Percentiles rank a stretch among this genome's conserved stretches.
Evolutionary conservation across 2,797 vertebrate genomes (phyloP).

Genomic region (Enteromius mattozi): DNA sequence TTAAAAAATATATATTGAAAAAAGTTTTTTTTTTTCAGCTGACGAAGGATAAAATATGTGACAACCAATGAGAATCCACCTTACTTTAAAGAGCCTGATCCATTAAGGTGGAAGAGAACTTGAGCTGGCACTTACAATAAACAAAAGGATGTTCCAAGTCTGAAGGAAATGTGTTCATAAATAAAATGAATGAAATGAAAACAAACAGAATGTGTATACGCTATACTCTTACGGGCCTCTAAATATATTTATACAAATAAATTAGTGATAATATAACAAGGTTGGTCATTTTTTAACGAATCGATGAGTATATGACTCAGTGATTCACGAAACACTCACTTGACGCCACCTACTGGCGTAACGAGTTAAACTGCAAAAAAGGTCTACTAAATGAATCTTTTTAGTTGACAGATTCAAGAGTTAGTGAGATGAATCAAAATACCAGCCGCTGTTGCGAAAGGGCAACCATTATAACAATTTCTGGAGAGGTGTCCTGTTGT

Average conservation of each 20-base stretch:
- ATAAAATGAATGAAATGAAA: neutral
- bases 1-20: neutral
- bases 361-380: neutral
- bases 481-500: slow-evolving; percentile 45
- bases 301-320: neutral
- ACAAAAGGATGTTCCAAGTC: too few species aligned
- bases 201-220: neutral
- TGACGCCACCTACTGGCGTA: neutral
- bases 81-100: too few species aligned
- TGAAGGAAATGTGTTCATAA: neutral
- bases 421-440: neutral
- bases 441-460: neutral
- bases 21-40: neutral
- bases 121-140: neutral
- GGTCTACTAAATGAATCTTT: neutral
- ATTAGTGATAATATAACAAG: neutral
- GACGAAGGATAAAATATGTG: neutral
- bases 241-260: neutral
- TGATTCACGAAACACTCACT: neutral
- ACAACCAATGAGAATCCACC: neutral
- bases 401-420: neutral
- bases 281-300: neutral
- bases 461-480: neutral
- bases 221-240: neutral
- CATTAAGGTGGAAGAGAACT: neutral